Evolutionary conservation across 2,888 invertebrate species (phyloP), one percentile per base, ranked within the genome.

Genomic region (Cetonia aurata): DNA sequence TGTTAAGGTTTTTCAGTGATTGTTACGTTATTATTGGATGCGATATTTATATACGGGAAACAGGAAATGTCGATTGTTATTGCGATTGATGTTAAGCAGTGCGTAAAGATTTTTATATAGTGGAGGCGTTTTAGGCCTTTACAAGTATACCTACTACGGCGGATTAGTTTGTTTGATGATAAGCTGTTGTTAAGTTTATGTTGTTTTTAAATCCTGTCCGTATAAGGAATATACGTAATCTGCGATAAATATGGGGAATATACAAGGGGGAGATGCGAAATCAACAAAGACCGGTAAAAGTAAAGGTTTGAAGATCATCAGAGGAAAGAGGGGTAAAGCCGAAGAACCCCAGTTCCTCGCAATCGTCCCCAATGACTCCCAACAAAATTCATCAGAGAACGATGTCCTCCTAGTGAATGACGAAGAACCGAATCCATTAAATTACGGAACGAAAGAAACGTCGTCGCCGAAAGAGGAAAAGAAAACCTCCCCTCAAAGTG

Each of bases 301-400:
- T 74, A 89, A 89, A 84, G 84, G 86, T 78, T 87, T 88, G 76
- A 87, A 88, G 73, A 86, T 86, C 76, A 87, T 87, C 15, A 77
- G 81, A 83, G 71, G 86, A 81, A 81, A 83, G 77, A 79, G 81
- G 67, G 79, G 79, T 46, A 84, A 84, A 76, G 74, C 77, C 25
- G 81, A 81, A 67, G 82, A 83, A 53, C 72, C 77, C 8, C 78
- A 77, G 66, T 83, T 83, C 70, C 80, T 79, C 15, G 75, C 77
- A 15, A 75, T 83, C 55, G 81, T 81, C 13, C 80, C 80, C 3
- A 78, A 77, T 55, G 77, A 75, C 41, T 76, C 74, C 10, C 73
- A 72, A n/a, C 57, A 55, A 67, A 48, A 48, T 33, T 13, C 15
- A 15, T 15, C 37, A 6, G 50, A 37, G 13, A 50, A 65, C 12